Base-by-base conservation (phyloP, 1,140 invertebrate genomes). In the Galendromus occidentalis region DNA sequence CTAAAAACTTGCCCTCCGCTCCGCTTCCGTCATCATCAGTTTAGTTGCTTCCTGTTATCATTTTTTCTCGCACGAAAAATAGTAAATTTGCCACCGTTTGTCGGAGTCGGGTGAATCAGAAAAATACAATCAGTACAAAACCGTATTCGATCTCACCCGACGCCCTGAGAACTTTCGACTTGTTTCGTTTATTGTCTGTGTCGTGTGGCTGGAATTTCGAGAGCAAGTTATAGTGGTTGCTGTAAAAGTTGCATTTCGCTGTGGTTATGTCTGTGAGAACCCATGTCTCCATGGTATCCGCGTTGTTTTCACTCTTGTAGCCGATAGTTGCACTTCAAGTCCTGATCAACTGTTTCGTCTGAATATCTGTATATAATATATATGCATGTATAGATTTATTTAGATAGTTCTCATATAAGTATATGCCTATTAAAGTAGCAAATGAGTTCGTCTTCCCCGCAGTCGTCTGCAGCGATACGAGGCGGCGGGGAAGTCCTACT, bases 61-160 rank as follows among this genome's bases (percentile, higher is more conserved):
- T 18, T 14, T 14, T 14, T 39, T 39, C 9, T 9, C 4, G 4
- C 33, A 39, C 9, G 33, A 39, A 59, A 59, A 59, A 59, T 59
- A 59, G 51, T 59, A 59, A 59, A 59, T 59, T 59, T 59, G 51
- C 51, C 51, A 59, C 51, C 51, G 51, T 59, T 59, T 59, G 25
- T 59, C 25, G 51, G 51, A 59, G 51, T 33, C 51, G 51, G 33
- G 33, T 22, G 33, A 9, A 59, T 59, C 51, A 25, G 51, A 29
- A 59, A 59, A 59, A 59, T 59, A 59, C 51, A 59, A 25, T 59
- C 33, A 59, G 20, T 59, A 17, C 51, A 59, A 59, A 59, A 25
- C 12, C 25, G 51, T 25, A 20, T 59, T 59, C 33, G 51, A 59
- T 33, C 33, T 14, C 14, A 33, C 25, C 33, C 51, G 51, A 59